Conservation (phyloP, 2,888 invertebrate genomes). For the Criorhina ranunculi region DNA sequence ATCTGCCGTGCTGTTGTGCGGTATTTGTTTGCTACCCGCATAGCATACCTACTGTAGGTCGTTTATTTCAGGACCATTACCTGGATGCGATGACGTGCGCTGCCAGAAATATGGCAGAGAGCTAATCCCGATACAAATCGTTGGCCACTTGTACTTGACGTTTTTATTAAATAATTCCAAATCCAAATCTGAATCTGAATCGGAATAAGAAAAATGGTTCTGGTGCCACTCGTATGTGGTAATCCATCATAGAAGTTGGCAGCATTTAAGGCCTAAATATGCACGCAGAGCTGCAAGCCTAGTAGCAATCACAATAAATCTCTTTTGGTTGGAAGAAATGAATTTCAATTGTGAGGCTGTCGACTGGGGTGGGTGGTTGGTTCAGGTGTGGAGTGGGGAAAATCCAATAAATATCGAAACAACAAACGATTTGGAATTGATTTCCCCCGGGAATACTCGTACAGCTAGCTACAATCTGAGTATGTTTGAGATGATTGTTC, state of each 20-base stretch:
- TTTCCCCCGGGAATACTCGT: constrained; percentile 64
- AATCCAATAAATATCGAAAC: constrained; percentile 14
- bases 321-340: constrained; percentile 34
- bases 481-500: constrained; percentile 14
- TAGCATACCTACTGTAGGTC: constrained; percentile 27
- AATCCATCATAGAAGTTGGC: constrained; percentile 70
- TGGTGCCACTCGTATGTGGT: constrained; percentile 24
- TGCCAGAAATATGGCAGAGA: constrained; percentile 28
- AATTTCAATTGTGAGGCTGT: constrained; percentile 7
- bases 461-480: constrained; percentile 19
- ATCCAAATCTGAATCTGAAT: constrained; percentile 39
- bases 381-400: constrained; percentile 18
- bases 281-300: constrained; percentile 53
- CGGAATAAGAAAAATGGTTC: constrained; percentile 57
- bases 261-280: constrained; percentile 64
- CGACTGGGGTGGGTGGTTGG: neutral
- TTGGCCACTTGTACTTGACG: constrained; percentile 68
- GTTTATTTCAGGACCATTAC: constrained; percentile 29
- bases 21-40: constrained; percentile 22
- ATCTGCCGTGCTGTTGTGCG: constrained; percentile 38
- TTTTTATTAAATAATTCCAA: constrained; percentile 69
- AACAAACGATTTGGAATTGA: constrained; percentile 42
- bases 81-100: constrained; percentile 46
- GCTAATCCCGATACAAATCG: constrained; percentile 70
- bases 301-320: constrained; percentile 52